These are phyloP conservation scores for Rachycentron canadum DNA, from an alignment of 2,797 vertebrate species.

Conservation along the genomic window DNA sequence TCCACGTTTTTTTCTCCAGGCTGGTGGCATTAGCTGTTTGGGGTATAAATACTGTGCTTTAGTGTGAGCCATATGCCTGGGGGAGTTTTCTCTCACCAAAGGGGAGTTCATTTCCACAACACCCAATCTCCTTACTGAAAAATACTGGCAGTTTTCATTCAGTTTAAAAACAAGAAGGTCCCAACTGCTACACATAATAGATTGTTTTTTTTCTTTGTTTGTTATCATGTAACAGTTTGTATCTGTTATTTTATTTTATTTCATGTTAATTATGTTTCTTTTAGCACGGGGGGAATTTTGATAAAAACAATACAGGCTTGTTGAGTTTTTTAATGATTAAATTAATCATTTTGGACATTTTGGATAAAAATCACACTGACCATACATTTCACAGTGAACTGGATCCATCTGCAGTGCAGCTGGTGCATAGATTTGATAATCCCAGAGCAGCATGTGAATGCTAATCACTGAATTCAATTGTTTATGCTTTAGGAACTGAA, in stretches of 20 bases:
- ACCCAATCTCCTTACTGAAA: slow-evolving; percentile 13
- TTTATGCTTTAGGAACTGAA: slow-evolving; percentile 15
- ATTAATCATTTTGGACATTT: slow-evolving; percentile 50
- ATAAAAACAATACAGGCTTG: slow-evolving; percentile 12
- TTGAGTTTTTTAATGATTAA: slow-evolving; percentile 6
- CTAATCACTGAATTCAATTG: slow-evolving; percentile 49
- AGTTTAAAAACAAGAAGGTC: not conserved
- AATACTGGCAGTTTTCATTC: not conserved
- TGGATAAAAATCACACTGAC: slow-evolving; percentile 39
- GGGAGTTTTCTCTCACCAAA: slow-evolving; percentile 22
- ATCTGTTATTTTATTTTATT: slow-evolving; percentile 8
- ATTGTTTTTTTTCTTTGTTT: not conserved
- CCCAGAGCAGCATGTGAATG: slow-evolving; percentile 55
- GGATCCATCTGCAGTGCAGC: slow-evolving; percentile 47
- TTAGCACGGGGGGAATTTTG: not conserved
- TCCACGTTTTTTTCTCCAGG: slow-evolving; percentile 20
- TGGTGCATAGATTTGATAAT: slow-evolving; percentile 48
- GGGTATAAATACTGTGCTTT: slow-evolving; percentile 48
- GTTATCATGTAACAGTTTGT: not conserved
- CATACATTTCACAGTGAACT: not conserved
- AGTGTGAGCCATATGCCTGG: slow-evolving; percentile 18
- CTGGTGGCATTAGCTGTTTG: slow-evolving; percentile 39
- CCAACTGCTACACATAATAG: not conserved
- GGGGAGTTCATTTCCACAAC: slow-evolving; percentile 38
- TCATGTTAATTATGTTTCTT: not conserved